Base-by-base conservation (phyloP, 35 echinoderm and acorn worm genomes). In the Apostichopus californicus region DNA sequence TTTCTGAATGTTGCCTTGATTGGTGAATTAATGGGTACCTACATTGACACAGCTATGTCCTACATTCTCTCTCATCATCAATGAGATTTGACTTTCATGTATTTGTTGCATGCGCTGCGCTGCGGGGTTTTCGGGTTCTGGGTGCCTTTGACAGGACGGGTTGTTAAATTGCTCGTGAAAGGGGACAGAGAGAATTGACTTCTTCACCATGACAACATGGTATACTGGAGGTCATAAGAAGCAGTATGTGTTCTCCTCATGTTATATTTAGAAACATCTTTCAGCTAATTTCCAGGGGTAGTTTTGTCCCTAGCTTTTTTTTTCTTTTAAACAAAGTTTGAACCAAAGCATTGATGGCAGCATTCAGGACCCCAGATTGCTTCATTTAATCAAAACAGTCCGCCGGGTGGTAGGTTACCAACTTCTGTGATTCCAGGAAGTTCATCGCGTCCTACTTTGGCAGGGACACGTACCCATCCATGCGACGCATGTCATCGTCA, bases 161-260 rank as follows among this genome's bases (percentile, higher is more conserved):
- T 78, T 9, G 6, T 8, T 34, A 78, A 78, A 78, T 78, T 78
- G 52, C 77, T 26, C 23, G 77, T 78, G 77, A 78, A 78, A 78
- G 77, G 77, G 77, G 23, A 78, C 77, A 78, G 77, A 25, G 77
- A 78, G 18, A 23, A 78, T 21, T 21, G 52, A 78, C 11, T 26
- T 21, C 52, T 21, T 34, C 77, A 78, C 22, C 52, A 25, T 78
- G 77, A 26, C 18, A 78, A 10, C 23, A 34, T 18, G 77, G 77
- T 78, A 78, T 12, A 78, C 52, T 21, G n/a, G 77, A 78, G 77
- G 77, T 78, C 52, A 78, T 46, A 4, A 78, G 77, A 78, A 14
- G 77, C 18, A 11, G 77, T 26, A 78, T 78, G 77, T 78, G 34
- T 46, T 46, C 34, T 46, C 34, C 34, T 46, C 34, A 46, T 46